Evolutionary conservation across 2,113 vertebrate genomes (phyloP), one percentile per base, ranked within the genome.

Genomic region (Diadophis punctatus): DNA sequence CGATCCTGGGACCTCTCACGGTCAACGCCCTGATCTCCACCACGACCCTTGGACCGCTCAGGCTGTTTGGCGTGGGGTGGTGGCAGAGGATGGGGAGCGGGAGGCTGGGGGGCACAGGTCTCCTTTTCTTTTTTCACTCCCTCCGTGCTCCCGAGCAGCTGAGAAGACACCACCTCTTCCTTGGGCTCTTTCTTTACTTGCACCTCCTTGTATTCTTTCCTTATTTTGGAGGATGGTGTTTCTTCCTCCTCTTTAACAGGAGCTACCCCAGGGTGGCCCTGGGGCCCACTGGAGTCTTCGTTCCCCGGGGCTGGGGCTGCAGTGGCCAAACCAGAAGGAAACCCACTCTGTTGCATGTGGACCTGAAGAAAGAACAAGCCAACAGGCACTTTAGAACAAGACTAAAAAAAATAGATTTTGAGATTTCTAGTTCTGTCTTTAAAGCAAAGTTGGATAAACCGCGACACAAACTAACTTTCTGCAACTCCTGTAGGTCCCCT

Each of bases 81-180:
- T 87, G 98, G 98, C 68, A 87, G 93, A 90, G 96, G 93, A 96
- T 97, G 95, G 95, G 97, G 90, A 96, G 97, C 93, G 96, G 97
- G 96, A 97, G 97, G 91, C 97, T 97, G 91, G 97, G 46, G 85
- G 34, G 63, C 39, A 25, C 68, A 55, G 0, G 51, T 14, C 30
- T 96, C 96, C 46, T 98, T 98, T 93, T 99, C 98, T 80, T 98
- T 99, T 93, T 98, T 98, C 52, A 97, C 96, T 0, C 98, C 98
- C 46, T 87, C 91, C 0, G 55, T 49, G 25, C 11, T 27, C 39
- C 87, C 87, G 95, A 97, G 18, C 0, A 97, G 90, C 98, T 97
- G 93, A 96, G 85, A 86, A 7, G 86, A 46, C 27, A 90, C 16
- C 0, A 95, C 95, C 90, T 98, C 98, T 90, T 98, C 94, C 74